phyloP scores from a whole-genome alignment of 2,888 invertebrate species.

The Tetragnatha montana region DNA sequence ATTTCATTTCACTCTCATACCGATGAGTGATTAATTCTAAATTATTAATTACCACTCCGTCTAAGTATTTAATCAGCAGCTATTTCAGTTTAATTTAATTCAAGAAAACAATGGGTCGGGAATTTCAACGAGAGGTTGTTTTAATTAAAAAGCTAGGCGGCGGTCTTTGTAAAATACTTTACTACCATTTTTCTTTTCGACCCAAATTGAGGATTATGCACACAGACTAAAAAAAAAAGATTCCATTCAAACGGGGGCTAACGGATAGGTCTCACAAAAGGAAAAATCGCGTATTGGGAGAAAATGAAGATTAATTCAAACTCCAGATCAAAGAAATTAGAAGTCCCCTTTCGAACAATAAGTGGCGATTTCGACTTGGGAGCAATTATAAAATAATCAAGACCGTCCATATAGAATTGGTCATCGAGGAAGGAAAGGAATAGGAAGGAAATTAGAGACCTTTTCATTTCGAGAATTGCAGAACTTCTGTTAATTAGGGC shows the following conservation, averaged over 20 bases:
- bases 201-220: not conserved
- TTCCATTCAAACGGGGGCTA: not conserved
- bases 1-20: no score
- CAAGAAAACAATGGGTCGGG: not conserved
- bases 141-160: not conserved
- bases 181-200: not conserved
- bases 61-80: not conserved
- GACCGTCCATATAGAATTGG: constrained; percentile 23
- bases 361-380: not conserved
- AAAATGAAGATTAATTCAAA: constrained; percentile 58
- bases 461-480: constrained; percentile 1
- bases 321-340: constrained; percentile 39
- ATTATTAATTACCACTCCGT: not conserved
- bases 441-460: constrained; percentile 31
- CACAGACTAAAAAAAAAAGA: not conserved
- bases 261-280: constrained; percentile 5
- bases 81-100: not conserved
- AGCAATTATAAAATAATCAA: constrained; percentile 58
- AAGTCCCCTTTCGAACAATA: constrained; percentile 34
- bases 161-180: not conserved
- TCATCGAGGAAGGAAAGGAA: constrained; percentile 27
- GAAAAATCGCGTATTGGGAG: constrained; percentile 9
- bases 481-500: constrained; percentile 46
- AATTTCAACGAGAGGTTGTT: not conserved
- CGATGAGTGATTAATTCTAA: no score